Conservation (phyloP, 2,113 vertebrate genomes). For the Hippocampus comes region DNA sequence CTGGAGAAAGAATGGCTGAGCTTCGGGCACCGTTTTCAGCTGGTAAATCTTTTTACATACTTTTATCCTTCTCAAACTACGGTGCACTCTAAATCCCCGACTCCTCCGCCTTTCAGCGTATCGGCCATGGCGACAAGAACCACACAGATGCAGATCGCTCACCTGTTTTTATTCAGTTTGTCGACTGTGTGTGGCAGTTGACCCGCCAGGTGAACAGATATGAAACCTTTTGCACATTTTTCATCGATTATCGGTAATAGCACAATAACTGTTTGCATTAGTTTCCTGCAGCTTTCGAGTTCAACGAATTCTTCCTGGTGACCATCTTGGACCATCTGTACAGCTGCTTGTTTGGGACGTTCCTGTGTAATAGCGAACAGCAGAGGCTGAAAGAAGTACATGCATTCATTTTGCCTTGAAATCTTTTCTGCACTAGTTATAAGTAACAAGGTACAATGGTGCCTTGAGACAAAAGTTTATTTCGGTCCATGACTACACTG, state of each 20-base stretch:
- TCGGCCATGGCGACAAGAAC: conserved; percentile 95
- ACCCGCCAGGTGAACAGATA: conserved; percentile 85
- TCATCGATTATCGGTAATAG: not conserved
- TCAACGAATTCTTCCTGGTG: conserved; percentile 93
- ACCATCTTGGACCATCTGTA: conserved; percentile 95
- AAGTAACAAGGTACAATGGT: no score
- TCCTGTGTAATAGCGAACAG: conserved; percentile 94
- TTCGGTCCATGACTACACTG: no score
- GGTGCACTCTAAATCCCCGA: not conserved
- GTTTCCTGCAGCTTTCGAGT: conserved; percentile 98
- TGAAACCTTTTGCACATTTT: not conserved
- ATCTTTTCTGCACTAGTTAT: not conserved
- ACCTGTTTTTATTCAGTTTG: conserved; percentile 94
- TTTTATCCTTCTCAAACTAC: no score
- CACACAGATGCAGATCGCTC: conserved; percentile 93
- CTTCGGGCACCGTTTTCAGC: conserved; percentile 93
- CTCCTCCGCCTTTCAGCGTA: conserved; percentile 73
- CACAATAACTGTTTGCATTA: conserved; percentile 53
- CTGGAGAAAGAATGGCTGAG: conserved; percentile 98
- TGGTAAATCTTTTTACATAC: conserved; percentile 65
- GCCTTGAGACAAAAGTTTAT: no score
- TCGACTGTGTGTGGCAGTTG: conserved; percentile 98
- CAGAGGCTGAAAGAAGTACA: conserved; percentile 89
- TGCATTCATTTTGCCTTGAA: not conserved
- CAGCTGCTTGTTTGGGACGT: conserved; percentile 96